Evolutionary conservation across 2,888 invertebrate species (phyloP).

Genomic region (Clanis bilineata): DNA sequence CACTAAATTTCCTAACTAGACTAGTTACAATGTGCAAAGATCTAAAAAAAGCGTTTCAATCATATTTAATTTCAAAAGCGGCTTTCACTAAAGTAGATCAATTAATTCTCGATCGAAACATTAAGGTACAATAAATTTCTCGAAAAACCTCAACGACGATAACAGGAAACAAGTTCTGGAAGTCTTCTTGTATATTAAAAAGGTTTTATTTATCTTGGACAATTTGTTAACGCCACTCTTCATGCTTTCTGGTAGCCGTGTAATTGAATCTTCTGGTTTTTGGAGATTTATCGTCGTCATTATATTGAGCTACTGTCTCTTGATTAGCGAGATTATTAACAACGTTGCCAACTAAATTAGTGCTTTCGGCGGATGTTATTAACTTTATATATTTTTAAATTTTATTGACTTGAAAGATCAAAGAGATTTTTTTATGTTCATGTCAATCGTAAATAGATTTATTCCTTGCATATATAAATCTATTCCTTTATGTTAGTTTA

Average conservation of each 20-base stretch:
- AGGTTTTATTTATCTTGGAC: constrained; percentile 78
- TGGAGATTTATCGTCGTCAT: constrained; percentile 66
- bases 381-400: neutral
- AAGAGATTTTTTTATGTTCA: neutral
- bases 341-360: constrained; percentile 8
- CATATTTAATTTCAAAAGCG: constrained; percentile 64
- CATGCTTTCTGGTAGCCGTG: constrained; percentile 74
- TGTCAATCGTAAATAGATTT: neutral
- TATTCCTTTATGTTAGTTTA: too few relatives aligned
- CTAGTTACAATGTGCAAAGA: neutral
- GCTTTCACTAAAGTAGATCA: constrained; percentile 67
- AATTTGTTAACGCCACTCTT: constrained; percentile 80
- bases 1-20: neutral
- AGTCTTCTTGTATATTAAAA: constrained; percentile 67
- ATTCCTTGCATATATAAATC: neutral
- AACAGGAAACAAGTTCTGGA: constrained; percentile 59
- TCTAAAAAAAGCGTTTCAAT: constrained; percentile 14
- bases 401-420: neutral
- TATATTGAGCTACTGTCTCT: constrained; percentile 72
- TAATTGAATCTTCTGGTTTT: constrained; percentile 81
- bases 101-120: constrained; percentile 72
- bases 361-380: neutral
- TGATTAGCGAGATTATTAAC: constrained; percentile 53
- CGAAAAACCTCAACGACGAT: constrained; percentile 59
- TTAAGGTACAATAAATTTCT: constrained; percentile 73